Conservation (phyloP, 1,140 invertebrate species). For the Drosophila cardini region DNA sequence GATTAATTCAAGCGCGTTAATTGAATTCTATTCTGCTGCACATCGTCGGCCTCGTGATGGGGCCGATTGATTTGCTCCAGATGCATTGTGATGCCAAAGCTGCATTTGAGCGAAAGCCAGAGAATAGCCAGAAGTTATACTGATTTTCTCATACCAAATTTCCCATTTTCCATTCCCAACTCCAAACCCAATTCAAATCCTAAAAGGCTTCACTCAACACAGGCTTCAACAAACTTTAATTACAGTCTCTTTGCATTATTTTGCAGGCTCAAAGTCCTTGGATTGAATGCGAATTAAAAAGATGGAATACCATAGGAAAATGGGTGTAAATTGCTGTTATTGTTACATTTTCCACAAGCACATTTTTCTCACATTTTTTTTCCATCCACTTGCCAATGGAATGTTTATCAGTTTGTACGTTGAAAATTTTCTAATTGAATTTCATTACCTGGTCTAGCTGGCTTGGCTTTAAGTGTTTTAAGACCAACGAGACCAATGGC, state of each 20-base stretch:
- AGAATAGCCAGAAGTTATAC: slow-evolving; percentile 10
- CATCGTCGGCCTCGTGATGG: slow-evolving; percentile 50
- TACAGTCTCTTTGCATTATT: slow-evolving; percentile 66
- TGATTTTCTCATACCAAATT: slow-evolving; percentile 34
- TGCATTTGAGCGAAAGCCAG: slow-evolving; percentile 30
- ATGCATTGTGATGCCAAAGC: slow-evolving; percentile 35
- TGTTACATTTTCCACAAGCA: slow-evolving; percentile 55
- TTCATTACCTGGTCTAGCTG: slow-evolving; percentile 68
- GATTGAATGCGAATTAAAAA: slow-evolving; percentile 12
- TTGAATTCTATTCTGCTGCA: slow-evolving; percentile 81
- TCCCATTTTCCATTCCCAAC: slow-evolving; percentile 21
- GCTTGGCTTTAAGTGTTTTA: slow-evolving; percentile 20
- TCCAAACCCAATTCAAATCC: not conserved
- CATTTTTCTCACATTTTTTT: slow-evolving; percentile 18
- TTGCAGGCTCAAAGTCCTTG: slow-evolving; percentile 47
- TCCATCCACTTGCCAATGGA: slow-evolving; percentile 3
- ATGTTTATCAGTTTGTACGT: slow-evolving; percentile 6
- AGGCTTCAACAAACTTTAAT: slow-evolving; percentile 76
- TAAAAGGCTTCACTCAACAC: slow-evolving; percentile 37
- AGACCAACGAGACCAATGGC: not conserved
- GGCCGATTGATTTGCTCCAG: slow-evolving; percentile 71
- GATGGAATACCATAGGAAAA: slow-evolving; percentile 39
- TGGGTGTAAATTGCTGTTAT: slow-evolving; percentile 70
- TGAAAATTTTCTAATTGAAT: slow-evolving; percentile 71
- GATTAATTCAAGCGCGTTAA: slow-evolving; percentile 84